These are phyloP conservation scores for Halictus ligatus DNA, from an alignment of 2,888 invertebrate species.

Conservation along the genomic window DNA sequence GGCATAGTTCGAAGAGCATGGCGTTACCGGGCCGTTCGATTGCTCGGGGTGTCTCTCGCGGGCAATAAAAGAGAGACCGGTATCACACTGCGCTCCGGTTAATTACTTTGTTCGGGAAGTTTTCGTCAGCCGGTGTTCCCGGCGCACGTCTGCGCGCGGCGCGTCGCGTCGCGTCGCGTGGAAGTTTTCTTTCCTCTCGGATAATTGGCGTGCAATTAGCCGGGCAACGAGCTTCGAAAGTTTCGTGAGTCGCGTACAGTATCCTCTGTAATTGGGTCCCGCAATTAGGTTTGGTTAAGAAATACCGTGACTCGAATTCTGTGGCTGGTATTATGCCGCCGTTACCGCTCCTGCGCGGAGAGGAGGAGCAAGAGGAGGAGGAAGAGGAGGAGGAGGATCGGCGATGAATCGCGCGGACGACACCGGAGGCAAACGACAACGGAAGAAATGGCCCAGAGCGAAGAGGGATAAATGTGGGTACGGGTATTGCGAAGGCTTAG, in stretches of 20 bases:
- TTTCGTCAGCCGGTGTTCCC: background rate
- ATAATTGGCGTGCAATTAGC: constrained; percentile 1
- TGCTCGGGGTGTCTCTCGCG: background rate
- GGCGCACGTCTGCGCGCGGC: background rate
- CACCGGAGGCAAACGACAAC: constrained; percentile 28
- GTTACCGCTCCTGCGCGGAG: background rate
- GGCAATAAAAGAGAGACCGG: background rate
- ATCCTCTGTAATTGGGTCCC: constrained; percentile 22
- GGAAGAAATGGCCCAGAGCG: constrained; percentile 31
- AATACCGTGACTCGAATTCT: constrained; percentile 12
- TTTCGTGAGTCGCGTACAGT: constrained; percentile 13
- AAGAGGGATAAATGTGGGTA: constrained; percentile 46
- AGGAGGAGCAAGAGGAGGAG: background rate
- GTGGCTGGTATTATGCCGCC: background rate
- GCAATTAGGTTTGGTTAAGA: constrained; percentile 21
- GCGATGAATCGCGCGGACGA: constrained; percentile 43
- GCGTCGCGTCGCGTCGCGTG: background rate
- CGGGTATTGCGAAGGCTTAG: constrained; percentile 67
- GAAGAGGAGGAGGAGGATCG: background rate
- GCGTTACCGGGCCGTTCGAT: background rate
- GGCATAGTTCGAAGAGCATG: background rate
- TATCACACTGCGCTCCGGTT: background rate
- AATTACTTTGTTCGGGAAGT: background rate
- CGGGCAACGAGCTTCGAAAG: constrained; percentile 25
- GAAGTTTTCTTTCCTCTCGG: background rate